Conservation (phyloP, 2,113 vertebrate genomes). For the Anser brachyrhynchus region DNA sequence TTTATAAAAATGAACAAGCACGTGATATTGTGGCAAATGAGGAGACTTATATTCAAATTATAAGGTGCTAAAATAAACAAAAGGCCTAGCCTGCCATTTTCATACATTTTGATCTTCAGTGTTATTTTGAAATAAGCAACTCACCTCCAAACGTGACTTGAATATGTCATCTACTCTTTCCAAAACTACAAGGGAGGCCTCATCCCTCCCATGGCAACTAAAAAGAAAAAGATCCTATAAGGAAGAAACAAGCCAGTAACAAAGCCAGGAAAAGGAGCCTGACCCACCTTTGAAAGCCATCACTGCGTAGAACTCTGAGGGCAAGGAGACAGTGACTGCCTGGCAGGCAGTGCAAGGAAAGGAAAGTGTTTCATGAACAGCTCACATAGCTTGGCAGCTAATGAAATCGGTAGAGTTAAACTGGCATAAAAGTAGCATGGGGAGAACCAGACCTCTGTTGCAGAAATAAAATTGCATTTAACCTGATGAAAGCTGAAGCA, state of each 20-base stretch:
- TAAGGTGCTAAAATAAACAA: slow-evolving; percentile 3
- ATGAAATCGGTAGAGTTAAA: slow-evolving; percentile 44
- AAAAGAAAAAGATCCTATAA: background rate
- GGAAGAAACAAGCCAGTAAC: background rate
- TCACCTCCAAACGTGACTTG: background rate
- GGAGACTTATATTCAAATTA: slow-evolving; percentile 13
- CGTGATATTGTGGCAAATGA: background rate
- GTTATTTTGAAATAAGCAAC: background rate
- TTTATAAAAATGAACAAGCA: background rate
- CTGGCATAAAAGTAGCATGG: background rate
- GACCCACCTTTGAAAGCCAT: background rate
- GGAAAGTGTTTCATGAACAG: slow-evolving; percentile 4
- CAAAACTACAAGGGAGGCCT: background rate
- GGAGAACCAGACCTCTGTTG: background rate
- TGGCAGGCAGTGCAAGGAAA: background rate
- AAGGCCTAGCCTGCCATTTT: background rate
- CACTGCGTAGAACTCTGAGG: background rate
- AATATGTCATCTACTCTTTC: background rate
- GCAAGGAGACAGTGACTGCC: background rate
- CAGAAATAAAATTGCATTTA: background rate
- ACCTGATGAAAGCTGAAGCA: background rate
- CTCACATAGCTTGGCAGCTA: background rate
- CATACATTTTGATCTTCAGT: slow-evolving; percentile 1
- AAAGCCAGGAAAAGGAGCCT: background rate
- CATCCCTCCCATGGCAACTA: background rate